Evolutionary conservation across 2,888 invertebrate genomes (phyloP), one percentile per base, ranked within the genome.

Genomic region (Exocentrus adspersus): DNA sequence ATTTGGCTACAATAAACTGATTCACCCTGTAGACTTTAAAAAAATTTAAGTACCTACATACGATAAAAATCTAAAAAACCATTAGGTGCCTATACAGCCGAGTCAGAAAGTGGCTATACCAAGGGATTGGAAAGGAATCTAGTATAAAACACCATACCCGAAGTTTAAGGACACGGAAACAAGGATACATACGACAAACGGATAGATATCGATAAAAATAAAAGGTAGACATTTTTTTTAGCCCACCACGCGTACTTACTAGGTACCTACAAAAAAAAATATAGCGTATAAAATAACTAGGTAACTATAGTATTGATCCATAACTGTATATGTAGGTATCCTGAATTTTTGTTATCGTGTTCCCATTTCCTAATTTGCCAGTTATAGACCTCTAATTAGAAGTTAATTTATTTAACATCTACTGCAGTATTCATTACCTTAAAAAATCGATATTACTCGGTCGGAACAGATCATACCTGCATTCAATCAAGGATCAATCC

Each of bases 361-460:
- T 45, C 12, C 6, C 30, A 28, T 28, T 43, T 17, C 46, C 37
- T 17, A n/a, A 57, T 45, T 57, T 45, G 17, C 28, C 46, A 28
- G 20, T 57, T 30, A 57, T 57, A 46, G 37, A 21, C 42, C 41
- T 19, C 9, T 53, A 53, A 42, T 53, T 53, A 41, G 24, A 14
- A 21, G 14, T 42, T 53, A 12, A 53, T 53, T 53, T 53, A 53
- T 53, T 53, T 20, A 53, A 41, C 53, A 19, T 14, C 7, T 53
- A 42, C 30, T 53, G 42, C 42, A 53, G 20, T 21, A 53, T 53
- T 53, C 42, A 53, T 53, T 42, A 42, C n/a, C 42, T 19, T 10
- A 12, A 12, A 14, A 14, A 53, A 53, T 53, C 53, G 16, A 53
- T 53, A 53, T 32, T 9, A 42, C 37, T n/a, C n/a, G n/a, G n/a